Base-by-base conservation (phyloP, 2,113 vertebrate species). In the Psittacara wagleri region DNA sequence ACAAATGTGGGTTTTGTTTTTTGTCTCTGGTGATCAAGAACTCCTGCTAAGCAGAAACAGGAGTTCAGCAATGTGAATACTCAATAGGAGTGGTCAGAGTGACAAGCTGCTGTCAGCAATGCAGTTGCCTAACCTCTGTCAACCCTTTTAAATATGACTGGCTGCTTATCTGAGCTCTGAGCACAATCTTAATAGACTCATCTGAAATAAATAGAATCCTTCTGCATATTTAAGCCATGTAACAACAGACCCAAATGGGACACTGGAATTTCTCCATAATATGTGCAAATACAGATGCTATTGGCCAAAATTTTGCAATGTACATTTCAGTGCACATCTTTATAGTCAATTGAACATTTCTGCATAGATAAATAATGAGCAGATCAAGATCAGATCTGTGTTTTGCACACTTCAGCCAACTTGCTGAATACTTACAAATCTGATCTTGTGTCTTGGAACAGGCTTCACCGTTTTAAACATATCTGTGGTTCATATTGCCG, bases 51-150 rank as follows among this genome's bases (percentile, higher is more conserved):
- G 22, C 18, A 55, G 73, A 80, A 80, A 22, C 48, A 66, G 19
- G 29, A 85, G 35, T 74, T 81, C 59, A 77, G 35, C 59, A 69
- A 33, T 10, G 18, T 72, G 63, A 76, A 66, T 20, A 76, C 20
- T n/a, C 1, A 0, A 55, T 70, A 87, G 81, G 59, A 83, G 20
- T 0, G 0, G 11, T 66, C 73, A 90, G 67, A 84, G 27, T 4
- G 35, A 61, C 48, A 90, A 51, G 19, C 9, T 79, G 48, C 19
- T 69, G 43, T 59, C 23, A 3, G 48, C 17, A 64, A 25, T 4
- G 2, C 27, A 86, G 35, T 6, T 39, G 10, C 13, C 31, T n/a
- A 85, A 46, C 22, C 10, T 90, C 29, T 48, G 31, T 19, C 76
- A 70, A 13, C 11, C n/a, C n/a, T 83, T 83, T 77, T 74, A 90